Evolutionary conservation across 2,888 invertebrate species (phyloP), one percentile per base, ranked within the genome.

Genomic region (Pristionchus fissidentatus): DNA sequence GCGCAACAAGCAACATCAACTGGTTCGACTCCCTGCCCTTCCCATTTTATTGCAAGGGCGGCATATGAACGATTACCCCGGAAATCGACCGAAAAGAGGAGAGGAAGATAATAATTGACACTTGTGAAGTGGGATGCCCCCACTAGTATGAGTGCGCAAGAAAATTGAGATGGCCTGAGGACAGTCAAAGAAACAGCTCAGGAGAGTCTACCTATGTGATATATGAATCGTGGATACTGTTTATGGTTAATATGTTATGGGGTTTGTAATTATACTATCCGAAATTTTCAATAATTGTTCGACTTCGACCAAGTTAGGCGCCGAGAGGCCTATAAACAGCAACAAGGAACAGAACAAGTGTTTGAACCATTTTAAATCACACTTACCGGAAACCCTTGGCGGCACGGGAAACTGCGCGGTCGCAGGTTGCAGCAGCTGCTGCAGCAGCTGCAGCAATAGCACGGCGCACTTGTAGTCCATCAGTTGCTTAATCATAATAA

Each of bases 1-100:
- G 8, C 4, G 55, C 55, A 13, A 55, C n/a, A 70, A 26, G 43
- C 70, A 66, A 41, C 66, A 41, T 10, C 66, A 70, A 70, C 70
- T 43, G 70, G 70, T 70, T 70, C 43, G 41, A 22, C 38, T n/a
- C 60, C 66, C 70, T 70, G 70, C 70, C 70, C 70, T 70, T 70
- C 70, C 70, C 26, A 70, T 70, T 70, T 70, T 70, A 70, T 77
- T 77, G 52, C 43, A 70, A 41, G 41, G 41, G 10, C 38, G 66
- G 19, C 29, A 57, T 15, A 22, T 52, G 22, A 10, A 22, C 75
- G 49, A 43, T 49, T 75, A 43, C 49, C 73, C 52, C 77, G 77
- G 46, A 46, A 52, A 77, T 77, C 35, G 52, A 77, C 22, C 49
- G 77, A 41, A 32, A 13, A 29, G 35, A 46, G 41, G 43, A 41